These are phyloP conservation scores for Hypotaenidia okinawae DNA, from an alignment of 2,797 vertebrate genomes.

Conservation along the genomic window DNA sequence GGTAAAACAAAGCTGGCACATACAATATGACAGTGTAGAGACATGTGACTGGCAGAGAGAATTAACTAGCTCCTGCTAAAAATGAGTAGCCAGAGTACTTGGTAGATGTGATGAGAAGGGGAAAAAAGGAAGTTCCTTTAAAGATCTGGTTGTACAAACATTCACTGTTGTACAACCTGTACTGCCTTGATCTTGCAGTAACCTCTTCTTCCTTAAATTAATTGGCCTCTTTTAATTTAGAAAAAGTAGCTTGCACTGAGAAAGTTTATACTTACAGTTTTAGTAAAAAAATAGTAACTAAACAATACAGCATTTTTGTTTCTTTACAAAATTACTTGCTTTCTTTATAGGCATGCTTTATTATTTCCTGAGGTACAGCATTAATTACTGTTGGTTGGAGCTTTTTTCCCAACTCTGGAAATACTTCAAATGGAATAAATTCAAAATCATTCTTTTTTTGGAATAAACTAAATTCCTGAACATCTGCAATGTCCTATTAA, in stretches of 20 bases:
- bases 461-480: neutral
- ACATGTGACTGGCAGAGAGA: neutral
- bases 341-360: neutral
- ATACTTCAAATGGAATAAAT: neutral
- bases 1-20: neutral
- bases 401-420: neutral
- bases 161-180: neutral
- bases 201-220: neutral
- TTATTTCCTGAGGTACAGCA: neutral
- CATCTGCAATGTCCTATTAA: neutral
- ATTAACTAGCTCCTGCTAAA: neutral
- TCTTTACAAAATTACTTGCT: neutral
- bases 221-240: neutral
- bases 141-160: neutral
- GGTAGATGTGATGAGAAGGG: neutral
- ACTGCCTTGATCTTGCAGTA: neutral
- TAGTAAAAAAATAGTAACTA: neutral
- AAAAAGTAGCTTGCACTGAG: neutral
- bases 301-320: neutral
- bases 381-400: neutral
- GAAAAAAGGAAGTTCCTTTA: neutral
- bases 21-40: neutral
- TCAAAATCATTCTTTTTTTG: neutral
- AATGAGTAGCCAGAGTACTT: neutral
- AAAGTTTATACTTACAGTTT: neutral